Percentiles rank a stretch among this genome's conserved stretches.
These are phyloP conservation scores for Pyxicephalus adspersus DNA, from an alignment of 2,113 vertebrate species.

Conservation along the genomic window DNA sequence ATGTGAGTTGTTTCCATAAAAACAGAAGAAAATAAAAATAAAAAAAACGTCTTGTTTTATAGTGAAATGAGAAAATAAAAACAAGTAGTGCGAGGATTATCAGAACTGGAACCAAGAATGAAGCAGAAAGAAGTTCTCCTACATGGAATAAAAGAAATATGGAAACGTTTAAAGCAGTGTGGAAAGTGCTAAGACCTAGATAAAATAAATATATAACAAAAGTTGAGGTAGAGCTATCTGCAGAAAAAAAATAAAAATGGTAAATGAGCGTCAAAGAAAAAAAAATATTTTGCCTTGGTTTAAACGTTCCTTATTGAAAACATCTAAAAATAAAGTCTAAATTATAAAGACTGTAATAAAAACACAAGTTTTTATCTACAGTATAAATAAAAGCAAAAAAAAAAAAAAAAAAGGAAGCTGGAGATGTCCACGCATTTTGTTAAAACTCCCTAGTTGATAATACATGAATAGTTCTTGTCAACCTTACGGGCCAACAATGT, in stretches of 20 bases:
- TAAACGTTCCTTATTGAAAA: not conserved
- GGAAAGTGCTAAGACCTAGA: slow-evolving; percentile 2
- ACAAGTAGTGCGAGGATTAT: slow-evolving; percentile 79
- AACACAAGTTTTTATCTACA: slow-evolving; percentile 1
- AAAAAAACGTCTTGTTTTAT: not conserved
- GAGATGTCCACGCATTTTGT: not conserved
- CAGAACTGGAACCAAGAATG: slow-evolving; percentile 83
- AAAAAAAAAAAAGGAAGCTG: not conserved
- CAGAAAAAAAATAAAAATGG: slow-evolving; percentile 10
- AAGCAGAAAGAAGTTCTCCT: slow-evolving; percentile 71
- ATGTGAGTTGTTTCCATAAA: not conserved
- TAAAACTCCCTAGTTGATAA: not conserved
- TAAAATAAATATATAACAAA: not conserved
- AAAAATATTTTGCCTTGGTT: not conserved
- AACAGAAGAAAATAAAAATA: not conserved
- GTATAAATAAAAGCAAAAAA: not conserved
- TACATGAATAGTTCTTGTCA: not conserved
- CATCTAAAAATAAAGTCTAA: not conserved
- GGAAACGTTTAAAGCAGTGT: not conserved
- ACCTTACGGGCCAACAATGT: no score
- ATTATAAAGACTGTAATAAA: slow-evolving; percentile 4
- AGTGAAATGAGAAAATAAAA: slow-evolving; percentile 72
- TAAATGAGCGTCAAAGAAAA: not conserved
- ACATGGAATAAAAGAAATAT: slow-evolving; percentile 72
- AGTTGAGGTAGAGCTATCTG: not conserved